phyloP scores from a whole-genome alignment of 1,140 invertebrate genomes.

The Caenorhabditis brenneri region DNA sequence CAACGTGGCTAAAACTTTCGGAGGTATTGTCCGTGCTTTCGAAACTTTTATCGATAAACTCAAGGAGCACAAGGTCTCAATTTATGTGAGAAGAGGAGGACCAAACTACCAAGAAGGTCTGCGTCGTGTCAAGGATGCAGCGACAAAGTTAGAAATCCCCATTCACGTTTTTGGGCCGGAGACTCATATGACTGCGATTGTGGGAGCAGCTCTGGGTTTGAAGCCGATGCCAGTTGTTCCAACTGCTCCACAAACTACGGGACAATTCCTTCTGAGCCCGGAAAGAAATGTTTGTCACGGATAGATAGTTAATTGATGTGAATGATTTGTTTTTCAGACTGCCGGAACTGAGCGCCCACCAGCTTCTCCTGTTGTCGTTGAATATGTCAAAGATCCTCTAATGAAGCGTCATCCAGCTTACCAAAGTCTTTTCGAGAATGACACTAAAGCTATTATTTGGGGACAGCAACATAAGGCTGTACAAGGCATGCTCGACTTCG shows the following conservation, averaged over 20 bases:
- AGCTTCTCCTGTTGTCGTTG: not conserved
- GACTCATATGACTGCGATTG: conserved; percentile 98
- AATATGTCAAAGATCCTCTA: not conserved
- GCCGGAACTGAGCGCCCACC: conserved; percentile 50
- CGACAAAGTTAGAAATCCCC: conserved; percentile 82
- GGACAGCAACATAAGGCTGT: conserved; percentile 97
- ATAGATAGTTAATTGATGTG: too few species aligned
- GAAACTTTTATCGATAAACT: conserved; percentile 88
- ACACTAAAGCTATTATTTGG: conserved; percentile 94
- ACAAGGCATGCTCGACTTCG: conserved; percentile 92
- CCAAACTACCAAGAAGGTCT: conserved; percentile 98
- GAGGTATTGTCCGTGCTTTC: conserved; percentile 94
- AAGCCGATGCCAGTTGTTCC: conserved; percentile 77
- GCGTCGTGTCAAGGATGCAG: conserved; percentile 75
- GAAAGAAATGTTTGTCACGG: conserved; percentile 74
- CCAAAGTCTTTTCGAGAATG: conserved; percentile 78
- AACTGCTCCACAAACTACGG: conserved; percentile 80
- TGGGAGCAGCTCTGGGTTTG: conserved; percentile 93
- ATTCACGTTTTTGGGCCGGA: conserved; percentile 96
- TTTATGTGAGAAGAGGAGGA: conserved; percentile 94
- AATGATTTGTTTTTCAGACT: conserved; percentile 61
- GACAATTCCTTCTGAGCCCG: conserved; percentile 89
- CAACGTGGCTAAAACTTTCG: conserved; percentile 98
- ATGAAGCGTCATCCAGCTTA: conserved; percentile 9
- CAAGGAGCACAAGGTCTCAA: conserved; percentile 87